Evolutionary conservation across 2,113 vertebrate species (phyloP).

Genomic region (Elaphurus davidianus): DNA sequence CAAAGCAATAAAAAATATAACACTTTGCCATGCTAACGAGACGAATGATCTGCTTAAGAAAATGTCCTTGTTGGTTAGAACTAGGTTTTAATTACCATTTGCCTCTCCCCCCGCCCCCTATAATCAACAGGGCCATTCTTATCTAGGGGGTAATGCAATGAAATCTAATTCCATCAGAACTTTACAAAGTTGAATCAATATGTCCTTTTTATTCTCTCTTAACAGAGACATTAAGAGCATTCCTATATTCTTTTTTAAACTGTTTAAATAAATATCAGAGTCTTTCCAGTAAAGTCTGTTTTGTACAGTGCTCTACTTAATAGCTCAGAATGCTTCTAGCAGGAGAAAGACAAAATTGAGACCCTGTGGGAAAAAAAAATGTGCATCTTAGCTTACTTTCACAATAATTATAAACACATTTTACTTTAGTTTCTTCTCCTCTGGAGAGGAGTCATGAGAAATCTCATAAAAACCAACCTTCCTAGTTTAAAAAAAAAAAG

Average conservation of each 20-base stretch:
- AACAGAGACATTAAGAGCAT: neutral
- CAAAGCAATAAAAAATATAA: neutral
- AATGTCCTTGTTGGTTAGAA: neutral
- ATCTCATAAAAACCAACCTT: neutral
- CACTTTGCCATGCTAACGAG: neutral
- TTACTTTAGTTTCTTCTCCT: constrained; percentile 6
- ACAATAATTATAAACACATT: neutral
- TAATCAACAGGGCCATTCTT: neutral
- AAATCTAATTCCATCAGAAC: neutral
- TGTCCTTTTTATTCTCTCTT: neutral
- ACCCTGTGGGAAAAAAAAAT: neutral
- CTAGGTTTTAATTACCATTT: neutral
- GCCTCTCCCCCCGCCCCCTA: accelerated
- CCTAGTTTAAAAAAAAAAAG: neutral
- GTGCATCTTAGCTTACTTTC: neutral
- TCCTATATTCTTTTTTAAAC: neutral
- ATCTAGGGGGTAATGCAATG: neutral
- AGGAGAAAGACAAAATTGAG: neutral
- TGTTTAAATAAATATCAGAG: neutral
- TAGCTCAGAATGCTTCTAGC: neutral
- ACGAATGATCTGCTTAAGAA: neutral
- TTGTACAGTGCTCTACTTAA: neutral
- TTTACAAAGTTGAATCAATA: neutral
- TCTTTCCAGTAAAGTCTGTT: neutral
- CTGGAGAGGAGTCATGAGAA: neutral